These are phyloP conservation scores for Nibea coibor DNA, from an alignment of 2,113 vertebrate species.

Conservation along the genomic window DNA sequence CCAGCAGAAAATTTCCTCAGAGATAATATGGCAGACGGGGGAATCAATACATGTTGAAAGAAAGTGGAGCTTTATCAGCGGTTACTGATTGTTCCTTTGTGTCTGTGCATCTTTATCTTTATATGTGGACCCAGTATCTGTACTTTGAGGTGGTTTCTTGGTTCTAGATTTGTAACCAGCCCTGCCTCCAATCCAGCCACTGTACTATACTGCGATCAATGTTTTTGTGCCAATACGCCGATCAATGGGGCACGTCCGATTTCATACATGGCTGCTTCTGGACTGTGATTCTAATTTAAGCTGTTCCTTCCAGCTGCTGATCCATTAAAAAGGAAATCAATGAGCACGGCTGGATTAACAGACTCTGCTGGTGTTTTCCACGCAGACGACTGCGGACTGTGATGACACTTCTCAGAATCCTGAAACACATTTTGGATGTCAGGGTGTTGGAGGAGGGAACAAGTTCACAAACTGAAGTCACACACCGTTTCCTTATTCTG, in stretches of 20 bases:
- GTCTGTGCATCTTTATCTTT: too few species aligned
- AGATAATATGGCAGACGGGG: too few species aligned
- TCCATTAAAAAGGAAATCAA: constrained; percentile 78
- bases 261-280: constrained; percentile 83
- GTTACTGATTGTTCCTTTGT: too few species aligned
- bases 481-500: neutral
- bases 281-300: constrained; percentile 63
- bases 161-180: neutral
- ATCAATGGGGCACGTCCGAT: constrained; percentile 88
- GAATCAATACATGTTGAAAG: too few species aligned
- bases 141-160: too few species aligned
- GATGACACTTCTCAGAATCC: neutral
- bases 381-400: neutral
- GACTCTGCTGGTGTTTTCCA: neutral
- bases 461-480: constrained; percentile 29
- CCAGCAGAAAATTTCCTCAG: too few species aligned
- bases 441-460: neutral
- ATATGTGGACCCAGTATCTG: too few species aligned
- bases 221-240: constrained; percentile 36
- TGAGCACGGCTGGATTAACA: constrained; percentile 21
- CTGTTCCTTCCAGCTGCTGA: constrained; percentile 48
- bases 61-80: too few species aligned
- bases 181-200: neutral
- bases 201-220: constrained; percentile 34
- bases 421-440: fast-evolving